Evolutionary conservation across 1,140 invertebrate genomes (phyloP), one percentile per base, ranked within the genome.

Genomic region (Drosophila eugracilis): DNA sequence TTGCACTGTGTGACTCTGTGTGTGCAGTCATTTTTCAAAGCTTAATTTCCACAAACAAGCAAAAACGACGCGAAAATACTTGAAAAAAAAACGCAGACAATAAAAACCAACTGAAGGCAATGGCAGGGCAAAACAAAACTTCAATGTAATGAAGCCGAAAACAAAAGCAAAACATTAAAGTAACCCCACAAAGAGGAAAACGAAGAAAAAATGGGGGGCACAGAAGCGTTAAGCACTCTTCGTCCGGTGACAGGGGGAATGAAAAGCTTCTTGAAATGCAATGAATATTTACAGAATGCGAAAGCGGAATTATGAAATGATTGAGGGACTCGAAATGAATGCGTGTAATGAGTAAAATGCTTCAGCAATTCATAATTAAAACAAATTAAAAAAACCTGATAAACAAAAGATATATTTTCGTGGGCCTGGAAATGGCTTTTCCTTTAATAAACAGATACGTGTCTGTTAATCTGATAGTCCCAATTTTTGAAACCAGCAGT

Each of bases 41-140:
- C 81, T 85, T 85, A 81, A 86, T 85, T 85, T 85, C 69, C 73
- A 81, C 63, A 85, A 79, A 77, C 69, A 83, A 63, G 67, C 26
- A 74, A 58, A 49, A 57, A 74, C 48, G 12, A 57, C 52, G 58
- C n/a, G 28, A 71, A 75, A 34, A 57, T 42, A 34, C 59, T 34
- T 41, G n/a, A 15, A 37, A 19, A 59, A 53, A 41, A 32, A 62
- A 62, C 42, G 34, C 39, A 73, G 48, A 73, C 47, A 53, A 60
- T 47, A 50, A 49, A 71, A 58, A 53, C 28, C 57, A 53, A 53
- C 45, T 15, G 37, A 53, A 53, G 62, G 65, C 66, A 69, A 36
- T 67, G 65, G 65, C 26, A 34, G 41, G 36, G 60, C 41, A 42
- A 72, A 71, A 60, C 54, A 45, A 69, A 69, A 53, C 65, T 67